Evolutionary conservation across 92 coral and sea anemone genomes (phyloP).

Genomic region (Metridium senile): DNA sequence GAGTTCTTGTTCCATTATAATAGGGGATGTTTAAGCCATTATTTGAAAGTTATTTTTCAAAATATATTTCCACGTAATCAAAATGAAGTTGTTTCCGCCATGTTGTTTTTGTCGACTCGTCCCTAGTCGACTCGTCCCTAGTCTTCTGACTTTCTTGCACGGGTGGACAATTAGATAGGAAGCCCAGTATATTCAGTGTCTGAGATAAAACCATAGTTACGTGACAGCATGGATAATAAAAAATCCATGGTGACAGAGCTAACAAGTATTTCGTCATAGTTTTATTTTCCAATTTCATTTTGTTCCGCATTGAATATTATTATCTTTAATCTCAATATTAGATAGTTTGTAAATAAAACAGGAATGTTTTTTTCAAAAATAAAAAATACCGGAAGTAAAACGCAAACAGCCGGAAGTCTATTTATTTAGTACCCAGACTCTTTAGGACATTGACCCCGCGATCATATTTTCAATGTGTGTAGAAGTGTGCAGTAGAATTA

Average conservation of each 20-base stretch:
- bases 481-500: slow-evolving; percentile 6
- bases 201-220: no score
- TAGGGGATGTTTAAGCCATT: background rate
- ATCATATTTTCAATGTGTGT: background rate
- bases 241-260: no score
- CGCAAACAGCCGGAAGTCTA: background rate
- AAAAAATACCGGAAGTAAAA: no score
- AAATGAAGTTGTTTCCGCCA: background rate
- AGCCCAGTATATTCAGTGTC: no score
- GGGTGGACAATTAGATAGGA: background rate
- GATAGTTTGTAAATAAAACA: no score
- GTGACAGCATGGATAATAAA: no score
- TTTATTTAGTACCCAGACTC: background rate
- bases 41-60: background rate
- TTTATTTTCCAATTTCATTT: no score
- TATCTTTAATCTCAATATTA: no score
- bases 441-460: background rate
- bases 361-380: no score
- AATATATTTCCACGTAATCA: background rate
- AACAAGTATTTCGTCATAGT: no score
- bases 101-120: background rate
- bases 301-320: no score
- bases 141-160: background rate
- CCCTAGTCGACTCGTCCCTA: background rate
- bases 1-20: slow-evolving; percentile 80